Base-by-base conservation (phyloP, 2,888 invertebrate species). In the Apomyelois bistriatella region DNA sequence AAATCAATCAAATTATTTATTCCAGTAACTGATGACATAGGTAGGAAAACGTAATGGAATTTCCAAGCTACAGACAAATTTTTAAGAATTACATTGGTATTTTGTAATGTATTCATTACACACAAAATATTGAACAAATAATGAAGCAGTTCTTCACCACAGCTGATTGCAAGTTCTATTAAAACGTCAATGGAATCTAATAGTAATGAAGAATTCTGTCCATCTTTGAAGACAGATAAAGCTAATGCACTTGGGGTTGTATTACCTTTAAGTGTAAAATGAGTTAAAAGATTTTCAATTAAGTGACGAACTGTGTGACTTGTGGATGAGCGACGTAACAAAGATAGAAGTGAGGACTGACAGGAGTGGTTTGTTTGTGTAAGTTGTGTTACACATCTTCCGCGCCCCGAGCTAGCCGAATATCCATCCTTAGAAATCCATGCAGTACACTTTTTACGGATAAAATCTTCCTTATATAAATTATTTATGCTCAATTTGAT, bases 31-130 rank as follows among this genome's bases (percentile, higher is more conserved):
- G 86, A 83, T 1, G 85, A 79, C 72, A 89, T 82, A 0, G 87
- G 83, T 56, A 90, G 70, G 70, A 77, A 87, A 62, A 90, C 75
- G 52, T 90, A 90, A 57, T 87, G 83, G 58, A 86, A 90, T 61
- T 88, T 90, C 89, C 89, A 90, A 46, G 76, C 79, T 10, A 83
- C 68, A 35, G 87, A 77, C 48, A 89, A 67, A 61, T 89, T 86
- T 60, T 84, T 87, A 16, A 87, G 70, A 52, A 80, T 71, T 38
- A 82, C 68, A 58, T 76, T 79, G 28, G 77, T 66, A 62, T 85
- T 82, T 49, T 84, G 69, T 46, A 90, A 68, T 41, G 81, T 72
- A 61, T 81, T 84, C 36, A 90, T 60, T 51, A 81, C 62, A 22
- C 76, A 73, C 55, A 87, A 63, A 56, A 74, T 70, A 57, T 68